Conservation (phyloP, 1,140 invertebrate genomes). For the Zaprionus ornatus region DNA sequence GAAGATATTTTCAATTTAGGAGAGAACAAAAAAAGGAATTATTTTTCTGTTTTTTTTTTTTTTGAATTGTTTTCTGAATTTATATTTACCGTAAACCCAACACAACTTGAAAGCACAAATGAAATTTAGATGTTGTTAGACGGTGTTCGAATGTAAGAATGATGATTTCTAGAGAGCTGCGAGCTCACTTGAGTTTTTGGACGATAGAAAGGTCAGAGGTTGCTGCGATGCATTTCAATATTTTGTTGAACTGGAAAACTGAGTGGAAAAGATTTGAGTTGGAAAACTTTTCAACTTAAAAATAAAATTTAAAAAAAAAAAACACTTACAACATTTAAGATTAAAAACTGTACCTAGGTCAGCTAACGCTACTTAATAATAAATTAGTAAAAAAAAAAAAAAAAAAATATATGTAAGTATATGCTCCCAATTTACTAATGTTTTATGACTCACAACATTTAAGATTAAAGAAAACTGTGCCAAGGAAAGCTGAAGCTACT, state of each 20-base stretch:
- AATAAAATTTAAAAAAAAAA: too few relatives aligned
- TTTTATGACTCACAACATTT: too few relatives aligned
- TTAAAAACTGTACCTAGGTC: too few relatives aligned
- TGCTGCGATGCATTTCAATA: background rate
- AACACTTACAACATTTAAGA: too few relatives aligned
- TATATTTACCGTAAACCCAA: slow-evolving; percentile 22
- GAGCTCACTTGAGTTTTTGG: background rate
- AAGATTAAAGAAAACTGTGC: too few relatives aligned
- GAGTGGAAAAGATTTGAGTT: background rate
- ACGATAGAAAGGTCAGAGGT: background rate
- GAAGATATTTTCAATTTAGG: background rate
- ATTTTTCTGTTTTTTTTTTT: background rate
- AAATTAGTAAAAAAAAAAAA: too few relatives aligned
- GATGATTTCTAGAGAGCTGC: background rate
- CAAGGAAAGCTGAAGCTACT: too few relatives aligned
- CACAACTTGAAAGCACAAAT: slow-evolving; percentile 38
- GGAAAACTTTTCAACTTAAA: background rate
- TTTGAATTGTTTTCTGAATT: background rate
- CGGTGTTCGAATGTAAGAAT: slow-evolving; percentile 25
- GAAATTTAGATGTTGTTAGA: slow-evolving; percentile 36
- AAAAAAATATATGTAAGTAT: too few relatives aligned
- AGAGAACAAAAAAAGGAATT: background rate
- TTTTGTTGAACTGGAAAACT: background rate
- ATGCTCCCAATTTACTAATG: too few relatives aligned
- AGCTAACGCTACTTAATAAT: too few relatives aligned